Evolutionary conservation across 2,797 vertebrate genomes (phyloP).

Genomic region (Falco rusticolus): DNA sequence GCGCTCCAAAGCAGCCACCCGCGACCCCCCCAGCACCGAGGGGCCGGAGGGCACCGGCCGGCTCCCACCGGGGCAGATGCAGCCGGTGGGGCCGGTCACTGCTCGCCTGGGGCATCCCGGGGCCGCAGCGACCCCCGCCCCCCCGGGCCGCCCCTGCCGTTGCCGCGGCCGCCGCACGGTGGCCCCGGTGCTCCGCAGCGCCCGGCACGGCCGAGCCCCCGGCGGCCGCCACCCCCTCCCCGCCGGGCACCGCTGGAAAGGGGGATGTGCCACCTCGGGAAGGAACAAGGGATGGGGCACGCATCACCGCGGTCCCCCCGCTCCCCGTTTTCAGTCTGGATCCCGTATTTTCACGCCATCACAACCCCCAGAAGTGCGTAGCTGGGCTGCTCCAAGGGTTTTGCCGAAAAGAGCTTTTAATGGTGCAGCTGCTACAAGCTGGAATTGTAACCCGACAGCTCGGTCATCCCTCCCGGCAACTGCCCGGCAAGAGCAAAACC

Average conservation of each 20-base stretch:
- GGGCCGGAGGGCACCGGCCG: neutral
- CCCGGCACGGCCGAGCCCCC: neutral
- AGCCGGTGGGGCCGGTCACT: too few species aligned
- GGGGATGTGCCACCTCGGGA: too few species aligned
- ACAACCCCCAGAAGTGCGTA: accelerated
- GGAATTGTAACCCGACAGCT: neutral
- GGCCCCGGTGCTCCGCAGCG: neutral
- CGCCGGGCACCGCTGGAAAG: too few species aligned
- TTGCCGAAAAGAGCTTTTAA: constrained; percentile 51
- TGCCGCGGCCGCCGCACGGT: neutral
- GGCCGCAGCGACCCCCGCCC: too few species aligned
- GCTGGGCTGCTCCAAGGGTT: neutral
- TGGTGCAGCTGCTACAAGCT: constrained; percentile 50
- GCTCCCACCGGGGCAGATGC: neutral
- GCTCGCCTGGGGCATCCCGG: neutral
- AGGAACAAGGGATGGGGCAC: too few species aligned
- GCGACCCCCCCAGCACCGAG: neutral
- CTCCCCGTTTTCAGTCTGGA: accelerated
- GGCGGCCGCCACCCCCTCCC: too few species aligned
- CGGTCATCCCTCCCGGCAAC: neutral
- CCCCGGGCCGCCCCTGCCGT: neutral
- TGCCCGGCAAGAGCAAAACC: neutral
- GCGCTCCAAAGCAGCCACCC: neutral
- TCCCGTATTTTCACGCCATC: accelerated
- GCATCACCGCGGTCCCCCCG: too few species aligned